Percentiles rank a stretch among this genome's conserved stretches.
Evolutionary conservation across 2,888 invertebrate species (phyloP).

Genomic region (Macropis europaea): DNA sequence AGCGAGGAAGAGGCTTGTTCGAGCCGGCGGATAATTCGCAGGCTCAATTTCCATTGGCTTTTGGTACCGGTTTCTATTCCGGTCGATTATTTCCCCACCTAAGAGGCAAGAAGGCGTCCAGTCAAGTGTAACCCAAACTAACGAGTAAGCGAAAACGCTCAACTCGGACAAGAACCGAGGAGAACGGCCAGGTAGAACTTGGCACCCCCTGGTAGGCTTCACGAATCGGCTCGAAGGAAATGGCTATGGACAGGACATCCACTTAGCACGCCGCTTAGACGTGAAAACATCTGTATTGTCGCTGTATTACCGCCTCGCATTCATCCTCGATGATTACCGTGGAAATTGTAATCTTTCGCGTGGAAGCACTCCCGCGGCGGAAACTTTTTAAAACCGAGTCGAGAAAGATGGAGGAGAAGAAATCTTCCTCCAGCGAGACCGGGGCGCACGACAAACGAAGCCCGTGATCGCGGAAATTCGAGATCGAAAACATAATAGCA

Average conservation of each 20-base stretch:
- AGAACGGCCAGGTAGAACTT: conserved; percentile 49
- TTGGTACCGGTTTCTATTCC: conserved; percentile 72
- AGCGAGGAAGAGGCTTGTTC: neutral
- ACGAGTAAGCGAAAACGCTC: conserved; percentile 46
- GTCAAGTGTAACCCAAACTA: conserved; percentile 65
- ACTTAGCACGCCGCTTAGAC: conserved; percentile 77
- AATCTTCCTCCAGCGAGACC: neutral
- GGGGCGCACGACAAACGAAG: neutral
- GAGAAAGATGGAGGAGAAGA: neutral
- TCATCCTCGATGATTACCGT: conserved; percentile 64
- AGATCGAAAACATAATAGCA: neutral
- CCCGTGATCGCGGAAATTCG: neutral
- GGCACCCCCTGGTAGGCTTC: conserved; percentile 38
- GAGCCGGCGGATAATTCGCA: conserved; percentile 54
- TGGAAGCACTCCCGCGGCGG: conserved; percentile 42
- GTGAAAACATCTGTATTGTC: conserved; percentile 77
- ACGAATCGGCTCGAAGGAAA: conserved; percentile 7
- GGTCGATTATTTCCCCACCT: conserved; percentile 72
- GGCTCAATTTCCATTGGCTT: conserved; percentile 81
- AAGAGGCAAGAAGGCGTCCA: conserved; percentile 64
- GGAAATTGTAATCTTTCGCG: conserved; percentile 63
- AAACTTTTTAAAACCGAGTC: conserved; percentile 45
- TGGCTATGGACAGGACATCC: conserved; percentile 60
- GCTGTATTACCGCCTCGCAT: conserved; percentile 68
- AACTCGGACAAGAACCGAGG: conserved; percentile 26